A percentile compares a stretch with the other conserved stretches of the same genome.
Evolutionary conservation across 2,888 invertebrate genomes (phyloP).

Genomic region (Calameuta filiformis): DNA sequence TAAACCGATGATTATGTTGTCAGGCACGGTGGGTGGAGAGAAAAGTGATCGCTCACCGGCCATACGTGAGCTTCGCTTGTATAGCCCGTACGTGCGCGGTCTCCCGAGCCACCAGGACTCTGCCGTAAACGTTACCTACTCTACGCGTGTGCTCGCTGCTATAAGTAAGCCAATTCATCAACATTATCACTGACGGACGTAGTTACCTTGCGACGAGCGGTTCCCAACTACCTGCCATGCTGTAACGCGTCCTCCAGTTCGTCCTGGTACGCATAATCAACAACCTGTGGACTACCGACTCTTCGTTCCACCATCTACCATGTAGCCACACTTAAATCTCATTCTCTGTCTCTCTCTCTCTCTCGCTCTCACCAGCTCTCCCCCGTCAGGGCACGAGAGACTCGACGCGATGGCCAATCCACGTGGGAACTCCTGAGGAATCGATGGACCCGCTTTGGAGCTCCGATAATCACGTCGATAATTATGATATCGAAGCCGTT

Average conservation of each 20-base stretch:
- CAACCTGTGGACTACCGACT: slow-evolving; percentile 4
- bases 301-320: background rate
- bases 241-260: slow-evolving; percentile 4
- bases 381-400: background rate
- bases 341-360: background rate
- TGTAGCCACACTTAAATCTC: background rate
- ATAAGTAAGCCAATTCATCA: slow-evolving; percentile 56
- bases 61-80: slow-evolving; percentile 10
- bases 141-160: slow-evolving; percentile 13
- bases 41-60: slow-evolving; percentile 62
- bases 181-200: slow-evolving; percentile 57
- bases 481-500: background rate
- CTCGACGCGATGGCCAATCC: background rate
- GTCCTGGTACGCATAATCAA: background rate
- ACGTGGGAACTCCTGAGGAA: background rate
- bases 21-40: slow-evolving; percentile 59
- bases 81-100: slow-evolving; percentile 19
- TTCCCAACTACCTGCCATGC: slow-evolving; percentile 38
- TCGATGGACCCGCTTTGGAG: background rate
- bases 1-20: slow-evolving; percentile 66
- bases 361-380: background rate
- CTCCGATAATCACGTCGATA: background rate
- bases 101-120: slow-evolving; percentile 18
- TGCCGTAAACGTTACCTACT: slow-evolving; percentile 5
- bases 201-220: slow-evolving; percentile 44